phyloP scores from a whole-genome alignment of 2,113 vertebrate species.

The Trogon surrucura region DNA sequence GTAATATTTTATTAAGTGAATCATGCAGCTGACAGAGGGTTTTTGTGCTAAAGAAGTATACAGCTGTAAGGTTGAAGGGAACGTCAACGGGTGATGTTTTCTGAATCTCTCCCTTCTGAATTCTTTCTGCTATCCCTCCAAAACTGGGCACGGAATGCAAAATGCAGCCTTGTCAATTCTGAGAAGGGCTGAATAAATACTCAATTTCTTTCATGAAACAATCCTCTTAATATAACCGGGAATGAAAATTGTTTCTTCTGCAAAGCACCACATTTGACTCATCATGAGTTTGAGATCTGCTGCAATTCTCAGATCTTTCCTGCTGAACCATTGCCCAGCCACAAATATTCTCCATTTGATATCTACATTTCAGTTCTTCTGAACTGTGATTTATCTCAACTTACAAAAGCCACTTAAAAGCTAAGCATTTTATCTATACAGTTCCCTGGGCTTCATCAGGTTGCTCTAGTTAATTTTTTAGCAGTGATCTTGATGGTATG shows the following conservation, averaged over 20 bases:
- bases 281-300: conserved; percentile 12
- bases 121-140: not conserved
- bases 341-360: conserved; percentile 33
- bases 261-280: not conserved
- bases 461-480: not conserved
- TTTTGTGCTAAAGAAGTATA: conserved; percentile 38
- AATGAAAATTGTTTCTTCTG: not conserved
- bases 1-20: conserved; percentile 64
- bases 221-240: not conserved
- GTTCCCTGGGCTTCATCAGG: not conserved
- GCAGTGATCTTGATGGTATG: not conserved
- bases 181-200: conserved; percentile 15
- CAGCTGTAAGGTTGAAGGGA: conserved; percentile 40
- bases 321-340: conserved; percentile 41
- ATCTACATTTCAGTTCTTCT: conserved; percentile 35
- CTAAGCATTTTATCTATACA: not conserved
- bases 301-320: conserved; percentile 23
- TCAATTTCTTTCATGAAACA: not conserved
- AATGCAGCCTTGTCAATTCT: not conserved
- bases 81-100: not conserved
- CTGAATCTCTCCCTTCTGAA: conserved; percentile 5
- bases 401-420: conserved; percentile 10
- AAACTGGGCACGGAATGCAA: not conserved
- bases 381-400: conserved; percentile 15
- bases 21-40: conserved; percentile 46